Conservation (phyloP, 2,797 vertebrate genomes). For the Channa striata region DNA sequence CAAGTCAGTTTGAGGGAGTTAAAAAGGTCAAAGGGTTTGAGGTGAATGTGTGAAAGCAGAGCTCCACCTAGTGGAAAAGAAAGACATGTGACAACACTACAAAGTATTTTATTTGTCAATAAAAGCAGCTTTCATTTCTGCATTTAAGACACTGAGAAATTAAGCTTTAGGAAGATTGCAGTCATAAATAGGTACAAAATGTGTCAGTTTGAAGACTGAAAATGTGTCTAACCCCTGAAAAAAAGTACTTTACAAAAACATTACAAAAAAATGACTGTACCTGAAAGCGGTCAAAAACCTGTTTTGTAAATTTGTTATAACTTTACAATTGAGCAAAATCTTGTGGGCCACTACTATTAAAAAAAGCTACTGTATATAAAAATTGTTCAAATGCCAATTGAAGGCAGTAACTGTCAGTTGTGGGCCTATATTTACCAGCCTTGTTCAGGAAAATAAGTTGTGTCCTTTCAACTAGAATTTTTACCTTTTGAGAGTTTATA, state of each 20-base stretch:
- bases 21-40: background rate
- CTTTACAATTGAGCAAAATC: background rate
- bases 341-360: no score
- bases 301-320: background rate
- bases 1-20: background rate
- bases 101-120: constrained; percentile 37
- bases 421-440: no score
- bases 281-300: background rate
- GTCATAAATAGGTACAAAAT: constrained; percentile 20
- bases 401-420: no score
- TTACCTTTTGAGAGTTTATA: no score
- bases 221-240: background rate
- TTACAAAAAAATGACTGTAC: background rate
- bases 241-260: background rate
- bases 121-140: constrained; percentile 18
- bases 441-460: no score
- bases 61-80: constrained; percentile 63
- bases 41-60: constrained; percentile 28
- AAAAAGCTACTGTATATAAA: background rate
- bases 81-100: background rate
- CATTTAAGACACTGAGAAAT: constrained; percentile 19
- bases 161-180: constrained; percentile 10
- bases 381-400: background rate
- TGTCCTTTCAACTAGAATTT: no score
- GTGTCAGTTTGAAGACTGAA: background rate